phyloP scores from a whole-genome alignment of 92 coral and sea anemone genomes.

The Galaxea fascicularis region DNA sequence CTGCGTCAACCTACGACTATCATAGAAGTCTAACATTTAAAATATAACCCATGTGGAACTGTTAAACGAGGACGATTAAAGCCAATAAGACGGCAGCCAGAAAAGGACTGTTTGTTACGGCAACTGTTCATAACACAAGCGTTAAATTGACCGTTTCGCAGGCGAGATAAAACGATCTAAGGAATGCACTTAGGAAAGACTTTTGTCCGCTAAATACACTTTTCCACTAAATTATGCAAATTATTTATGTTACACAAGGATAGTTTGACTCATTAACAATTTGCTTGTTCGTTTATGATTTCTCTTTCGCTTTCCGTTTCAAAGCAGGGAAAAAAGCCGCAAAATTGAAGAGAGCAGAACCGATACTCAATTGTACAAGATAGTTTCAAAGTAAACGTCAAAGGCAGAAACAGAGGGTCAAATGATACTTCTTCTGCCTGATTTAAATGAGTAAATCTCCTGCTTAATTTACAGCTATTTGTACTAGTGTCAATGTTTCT shows the following conservation, averaged over 20 bases:
- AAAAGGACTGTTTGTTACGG: neutral
- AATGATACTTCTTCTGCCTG: constrained; percentile 29
- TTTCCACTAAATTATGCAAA: constrained; percentile 56
- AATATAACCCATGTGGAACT: constrained; percentile 32
- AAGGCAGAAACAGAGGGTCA: neutral
- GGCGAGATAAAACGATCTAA: constrained; percentile 27
- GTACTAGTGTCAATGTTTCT: constrained; percentile 25
- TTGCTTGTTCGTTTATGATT: constrained; percentile 16
- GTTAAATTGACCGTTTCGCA: constrained; percentile 26
- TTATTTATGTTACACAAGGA: constrained; percentile 24
- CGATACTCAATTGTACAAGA: neutral
- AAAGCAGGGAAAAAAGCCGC: constrained; percentile 4
- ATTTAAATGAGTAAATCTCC: constrained; percentile 34
- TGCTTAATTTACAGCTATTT: constrained; percentile 38
- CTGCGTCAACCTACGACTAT: constrained; percentile 31
- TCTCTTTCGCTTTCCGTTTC: neutral
- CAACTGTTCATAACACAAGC: constrained; percentile 18
- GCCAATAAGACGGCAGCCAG: constrained; percentile 23
- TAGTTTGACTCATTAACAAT: constrained; percentile 24
- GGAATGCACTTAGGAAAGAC: constrained; percentile 41
- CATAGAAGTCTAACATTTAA: constrained; percentile 34
- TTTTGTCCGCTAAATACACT: constrained; percentile 53
- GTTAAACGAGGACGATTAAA: constrained; percentile 17
- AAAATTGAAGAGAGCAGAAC: neutral
- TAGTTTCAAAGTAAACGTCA: neutral